These are phyloP conservation scores for Plutomurus gul DNA, from an alignment of 1,140 invertebrate species.

Conservation along the genomic window DNA sequence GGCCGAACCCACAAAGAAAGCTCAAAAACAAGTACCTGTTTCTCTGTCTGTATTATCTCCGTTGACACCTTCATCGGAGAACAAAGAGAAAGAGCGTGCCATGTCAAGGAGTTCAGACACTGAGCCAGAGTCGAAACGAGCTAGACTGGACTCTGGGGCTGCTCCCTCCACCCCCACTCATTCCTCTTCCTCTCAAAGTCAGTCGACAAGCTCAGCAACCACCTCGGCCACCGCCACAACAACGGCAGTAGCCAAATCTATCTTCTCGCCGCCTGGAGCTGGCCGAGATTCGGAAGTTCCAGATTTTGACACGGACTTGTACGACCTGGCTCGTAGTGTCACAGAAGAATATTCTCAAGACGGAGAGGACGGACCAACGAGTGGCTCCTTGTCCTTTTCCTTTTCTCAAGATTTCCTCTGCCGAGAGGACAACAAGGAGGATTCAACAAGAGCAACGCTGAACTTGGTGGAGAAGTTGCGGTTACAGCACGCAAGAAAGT, in stretches of 20 bases:
- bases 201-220: slow-evolving; percentile 71
- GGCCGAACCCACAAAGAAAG: slow-evolving; percentile 41
- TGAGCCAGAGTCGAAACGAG: slow-evolving; percentile 51
- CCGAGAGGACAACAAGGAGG: slow-evolving; percentile 78
- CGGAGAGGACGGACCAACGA: slow-evolving; percentile 36
- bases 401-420: slow-evolving; percentile 68
- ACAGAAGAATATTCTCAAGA: slow-evolving; percentile 38
- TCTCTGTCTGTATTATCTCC: slow-evolving; percentile 40
- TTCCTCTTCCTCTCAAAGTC: slow-evolving; percentile 50
- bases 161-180: not conserved
- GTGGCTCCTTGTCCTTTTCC: slow-evolving; percentile 65
- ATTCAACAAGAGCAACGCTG: slow-evolving; percentile 73
- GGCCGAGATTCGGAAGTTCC: slow-evolving; percentile 44
- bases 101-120: slow-evolving; percentile 36
- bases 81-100: slow-evolving; percentile 45
- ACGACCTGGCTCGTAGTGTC: slow-evolving; percentile 53
- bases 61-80: slow-evolving; percentile 45
- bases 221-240: slow-evolving; percentile 66
- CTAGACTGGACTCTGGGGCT: slow-evolving; percentile 37
- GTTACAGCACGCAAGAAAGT: slow-evolving; percentile 69
- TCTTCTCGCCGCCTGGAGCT: slow-evolving; percentile 47
- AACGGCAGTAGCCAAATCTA: slow-evolving; percentile 35
- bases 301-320: slow-evolving; percentile 54
- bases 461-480: slow-evolving; percentile 77
- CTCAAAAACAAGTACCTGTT: slow-evolving; percentile 35